Evolutionary conservation across 2,888 invertebrate species (phyloP), one percentile per base, ranked within the genome.

Genomic region (Melanostoma mellinum): DNA sequence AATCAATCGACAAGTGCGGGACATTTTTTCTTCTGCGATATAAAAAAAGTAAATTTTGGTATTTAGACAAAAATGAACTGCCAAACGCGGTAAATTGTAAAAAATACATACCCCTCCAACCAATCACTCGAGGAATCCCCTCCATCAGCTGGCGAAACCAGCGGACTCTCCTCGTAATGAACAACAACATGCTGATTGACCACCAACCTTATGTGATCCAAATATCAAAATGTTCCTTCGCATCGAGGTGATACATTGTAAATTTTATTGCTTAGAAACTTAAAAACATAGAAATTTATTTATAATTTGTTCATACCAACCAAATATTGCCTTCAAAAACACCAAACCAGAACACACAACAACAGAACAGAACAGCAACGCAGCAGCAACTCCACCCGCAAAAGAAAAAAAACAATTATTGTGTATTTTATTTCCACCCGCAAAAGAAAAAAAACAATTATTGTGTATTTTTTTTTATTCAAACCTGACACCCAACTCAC

Each of bases 211-310:
- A 82, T 73, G 72, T 68, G 77, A 82, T 72, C 68, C 75, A 63
- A 68, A 56, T 68, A 77, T 77, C 72, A 77, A 77, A 63, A 68
- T 82, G 82, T 82, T 82, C 82, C 78, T 82, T 82, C 82, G 63
- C 73, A 74, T 63, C 65, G 73, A 82, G 82, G 82, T 82, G 82
- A 82, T 82, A 74, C 61, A 73, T 48, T 55, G 65, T 69, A 60
- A 36, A 20, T 35, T n/a, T 55, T 69, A 63, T 78, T 67, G 33
- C 53, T 78, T 68, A 61, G 35, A 48, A 20, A 63, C 10, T 38
- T 38, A 63, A 78, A 73, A 63, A 44, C 10, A n/a, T 65, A 67
- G 48, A 65, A 44, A 56, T 63, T 69, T 56, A 40, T 55, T 61
- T 20, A 20, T 76, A 71, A 69, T 80, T 69, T 76, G 68, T 74